Percentiles rank a stretch among this genome's conserved stretches.
Conservation (phyloP, 2,888 invertebrate genomes). For the Acronicta alni region DNA sequence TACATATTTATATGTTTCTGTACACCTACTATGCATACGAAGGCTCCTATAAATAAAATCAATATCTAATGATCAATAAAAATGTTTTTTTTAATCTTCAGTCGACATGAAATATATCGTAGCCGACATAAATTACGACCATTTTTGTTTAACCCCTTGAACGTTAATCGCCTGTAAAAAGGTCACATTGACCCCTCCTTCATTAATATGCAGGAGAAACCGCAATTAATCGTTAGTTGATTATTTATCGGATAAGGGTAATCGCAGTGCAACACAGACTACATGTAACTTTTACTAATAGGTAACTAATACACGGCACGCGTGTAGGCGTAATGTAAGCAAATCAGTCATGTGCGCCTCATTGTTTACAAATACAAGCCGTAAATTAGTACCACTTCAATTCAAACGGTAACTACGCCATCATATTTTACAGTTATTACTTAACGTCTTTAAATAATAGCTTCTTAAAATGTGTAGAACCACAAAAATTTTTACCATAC, state of each 20-base stretch:
- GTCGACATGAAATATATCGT: too few species aligned
- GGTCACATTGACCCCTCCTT: conserved; percentile 24
- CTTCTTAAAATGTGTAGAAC: neutral
- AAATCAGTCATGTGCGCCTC: conserved; percentile 67
- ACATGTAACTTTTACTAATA: conserved; percentile 47
- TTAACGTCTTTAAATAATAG: conserved; percentile 32
- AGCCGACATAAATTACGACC: too few species aligned
- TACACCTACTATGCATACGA: too few species aligned
- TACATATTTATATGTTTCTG: too few species aligned
- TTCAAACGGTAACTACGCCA: conserved; percentile 42
- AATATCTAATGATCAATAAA: too few species aligned
- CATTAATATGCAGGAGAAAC: conserved; percentile 19
- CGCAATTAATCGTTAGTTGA: conserved; percentile 18
- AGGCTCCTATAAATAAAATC: too few species aligned
- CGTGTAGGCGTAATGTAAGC: conserved; percentile 67
- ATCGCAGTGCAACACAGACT: conserved; percentile 28
- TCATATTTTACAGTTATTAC: conserved; percentile 42
- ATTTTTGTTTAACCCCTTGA: conserved; percentile 26
- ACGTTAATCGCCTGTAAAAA: conserved; percentile 43
- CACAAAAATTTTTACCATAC: neutral
- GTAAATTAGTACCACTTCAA: conserved; percentile 66
- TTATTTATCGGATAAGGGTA: conserved; percentile 19
- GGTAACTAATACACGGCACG: conserved; percentile 54
- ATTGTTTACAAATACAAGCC: conserved; percentile 70
- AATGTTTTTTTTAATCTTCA: too few species aligned